These are phyloP conservation scores for Brachystomella parvula DNA, from an alignment of 1,140 invertebrate genomes.

Conservation along the genomic window DNA sequence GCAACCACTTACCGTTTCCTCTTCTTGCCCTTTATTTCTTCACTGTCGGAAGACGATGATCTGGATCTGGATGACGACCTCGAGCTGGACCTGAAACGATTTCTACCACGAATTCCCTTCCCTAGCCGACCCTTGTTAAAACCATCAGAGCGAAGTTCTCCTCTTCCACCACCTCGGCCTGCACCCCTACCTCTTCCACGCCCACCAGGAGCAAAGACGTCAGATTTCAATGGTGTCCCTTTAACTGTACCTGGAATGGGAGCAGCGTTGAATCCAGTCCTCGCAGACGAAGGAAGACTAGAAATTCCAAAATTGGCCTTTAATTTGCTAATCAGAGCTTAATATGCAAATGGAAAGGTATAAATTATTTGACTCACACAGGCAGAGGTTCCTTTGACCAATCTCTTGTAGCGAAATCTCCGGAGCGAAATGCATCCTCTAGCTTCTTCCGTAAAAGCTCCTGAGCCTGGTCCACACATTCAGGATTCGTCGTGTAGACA, in stretches of 20 bases:
- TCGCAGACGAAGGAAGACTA: neutral
- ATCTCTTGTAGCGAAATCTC: conserved; percentile 4
- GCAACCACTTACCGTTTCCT: conserved; percentile 33
- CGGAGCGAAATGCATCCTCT: neutral
- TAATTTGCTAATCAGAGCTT: neutral
- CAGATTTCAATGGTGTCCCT: conserved; percentile 32
- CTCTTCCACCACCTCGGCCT: conserved; percentile 24
- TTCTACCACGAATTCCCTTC: conserved; percentile 28
- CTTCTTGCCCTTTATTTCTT: conserved; percentile 13
- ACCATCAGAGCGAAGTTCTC: neutral
- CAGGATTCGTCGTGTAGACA: neutral
- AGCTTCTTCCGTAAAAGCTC: neutral
- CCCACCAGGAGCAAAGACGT: conserved; percentile 40
- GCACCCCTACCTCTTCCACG: conserved; percentile 32
- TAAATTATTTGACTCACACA: conserved; percentile 5
- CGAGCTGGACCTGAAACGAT: conserved; percentile 42
- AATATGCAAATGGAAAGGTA: neutral
- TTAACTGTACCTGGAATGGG: conserved; percentile 31
- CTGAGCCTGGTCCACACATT: neutral
- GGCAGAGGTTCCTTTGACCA: neutral
- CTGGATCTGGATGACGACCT: conserved; percentile 47
- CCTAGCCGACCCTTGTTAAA: conserved; percentile 7
- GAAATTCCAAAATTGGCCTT: neutral
- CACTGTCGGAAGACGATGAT: conserved; percentile 26
- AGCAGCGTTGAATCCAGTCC: conserved; percentile 17